A percentile compares a stretch with the other conserved stretches of the same genome.
These are phyloP conservation scores for Tilapia sparmanii DNA, from an alignment of 2,113 vertebrate species.

Conservation along the genomic window DNA sequence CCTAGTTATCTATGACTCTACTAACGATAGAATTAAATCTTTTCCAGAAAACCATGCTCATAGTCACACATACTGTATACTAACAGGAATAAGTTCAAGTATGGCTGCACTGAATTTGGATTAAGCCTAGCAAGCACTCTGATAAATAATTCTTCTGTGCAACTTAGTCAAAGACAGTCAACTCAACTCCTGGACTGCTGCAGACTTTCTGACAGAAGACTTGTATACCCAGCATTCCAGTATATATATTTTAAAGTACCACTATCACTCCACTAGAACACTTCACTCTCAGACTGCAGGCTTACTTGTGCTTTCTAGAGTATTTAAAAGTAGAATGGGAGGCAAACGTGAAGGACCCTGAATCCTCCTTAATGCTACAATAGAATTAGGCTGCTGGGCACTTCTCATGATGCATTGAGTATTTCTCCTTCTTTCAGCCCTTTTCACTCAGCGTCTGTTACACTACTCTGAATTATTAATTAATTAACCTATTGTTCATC, in stretches of 20 bases:
- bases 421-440: too few species aligned
- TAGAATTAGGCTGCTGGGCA: too few species aligned
- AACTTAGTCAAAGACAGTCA: neutral
- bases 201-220: neutral
- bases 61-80: neutral
- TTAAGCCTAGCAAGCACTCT: neutral
- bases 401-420: too few species aligned
- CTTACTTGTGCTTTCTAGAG: too few species aligned
- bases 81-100: neutral
- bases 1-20: neutral
- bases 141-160: neutral
- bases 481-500: too few species aligned
- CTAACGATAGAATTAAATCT: rapidly evolving
- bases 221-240: neutral
- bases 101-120: rapidly evolving
- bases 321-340: too few species aligned
- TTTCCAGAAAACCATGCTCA: neutral
- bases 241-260: neutral
- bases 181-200: neutral
- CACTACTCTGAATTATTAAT: too few species aligned
- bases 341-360: too few species aligned
- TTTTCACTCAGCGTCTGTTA: too few species aligned
- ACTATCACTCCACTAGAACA: neutral
- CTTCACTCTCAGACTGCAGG: neutral
- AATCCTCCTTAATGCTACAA: too few species aligned